These are phyloP conservation scores for Halcyon malimbica DNA, from an alignment of 2,113 vertebrate genomes.

Conservation along the genomic window DNA sequence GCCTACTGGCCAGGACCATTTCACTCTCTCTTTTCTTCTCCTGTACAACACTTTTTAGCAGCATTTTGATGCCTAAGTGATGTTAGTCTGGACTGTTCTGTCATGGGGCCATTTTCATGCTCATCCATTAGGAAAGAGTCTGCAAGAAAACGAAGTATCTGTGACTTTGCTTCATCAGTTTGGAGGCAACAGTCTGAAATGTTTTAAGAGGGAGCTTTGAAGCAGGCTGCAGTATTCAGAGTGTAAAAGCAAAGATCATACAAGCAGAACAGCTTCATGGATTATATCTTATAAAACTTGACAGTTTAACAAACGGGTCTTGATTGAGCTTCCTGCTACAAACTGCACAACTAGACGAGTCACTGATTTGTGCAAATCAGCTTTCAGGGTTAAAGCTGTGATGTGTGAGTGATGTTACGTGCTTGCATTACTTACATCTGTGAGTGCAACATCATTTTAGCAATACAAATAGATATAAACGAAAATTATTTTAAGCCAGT, in stretches of 20 bases:
- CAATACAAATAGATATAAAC: background rate
- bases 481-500: background rate
- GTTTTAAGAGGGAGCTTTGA: background rate
- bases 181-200: background rate
- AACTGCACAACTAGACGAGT: too few relatives aligned
- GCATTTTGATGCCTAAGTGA: background rate
- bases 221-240: background rate
- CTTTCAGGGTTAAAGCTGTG: background rate
- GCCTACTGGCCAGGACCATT: background rate
- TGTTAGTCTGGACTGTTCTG: background rate
- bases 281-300: background rate
- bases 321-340: background rate
- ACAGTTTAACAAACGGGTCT: background rate
- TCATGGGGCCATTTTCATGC: background rate
- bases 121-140: background rate
- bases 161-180: background rate
- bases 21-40: background rate
- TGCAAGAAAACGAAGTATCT: background rate
- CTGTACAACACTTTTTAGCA: background rate
- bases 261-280: background rate
- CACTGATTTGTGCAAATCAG: background rate
- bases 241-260: background rate
- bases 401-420: fast-evolving
- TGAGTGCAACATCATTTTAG: background rate
- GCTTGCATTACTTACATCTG: background rate